phyloP scores from a whole-genome alignment of 2,888 invertebrate genomes.

The Elaeidobius kamerunicus region DNA sequence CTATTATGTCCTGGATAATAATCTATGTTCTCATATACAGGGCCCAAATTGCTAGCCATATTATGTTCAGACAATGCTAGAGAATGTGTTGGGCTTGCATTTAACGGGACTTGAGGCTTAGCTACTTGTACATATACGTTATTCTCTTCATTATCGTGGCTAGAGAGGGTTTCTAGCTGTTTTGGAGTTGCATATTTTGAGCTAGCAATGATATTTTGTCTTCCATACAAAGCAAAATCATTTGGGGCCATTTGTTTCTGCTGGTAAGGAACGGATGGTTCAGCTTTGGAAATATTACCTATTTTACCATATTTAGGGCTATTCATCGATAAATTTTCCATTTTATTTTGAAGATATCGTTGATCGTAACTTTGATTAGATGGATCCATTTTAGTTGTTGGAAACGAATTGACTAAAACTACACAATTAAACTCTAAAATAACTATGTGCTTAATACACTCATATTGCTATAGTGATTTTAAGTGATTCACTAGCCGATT shows the following conservation, averaged over 20 bases:
- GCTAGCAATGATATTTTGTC: slow-evolving; percentile 72
- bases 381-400: slow-evolving; percentile 11
- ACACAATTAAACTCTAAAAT: background rate
- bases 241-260: slow-evolving; percentile 49
- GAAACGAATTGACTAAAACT: background rate
- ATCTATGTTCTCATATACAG: slow-evolving; percentile 81
- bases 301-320: slow-evolving; percentile 48
- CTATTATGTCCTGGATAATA: slow-evolving; percentile 58
- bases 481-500: too few relatives aligned
- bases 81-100: slow-evolving; percentile 58
- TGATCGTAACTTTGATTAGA: slow-evolving; percentile 18
- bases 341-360: slow-evolving; percentile 12
- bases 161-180: slow-evolving; percentile 62
- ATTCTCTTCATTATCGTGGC: slow-evolving; percentile 46
- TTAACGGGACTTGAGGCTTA: slow-evolving; percentile 45
- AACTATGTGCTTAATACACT: too few relatives aligned
- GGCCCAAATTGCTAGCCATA: slow-evolving; percentile 47
- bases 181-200: slow-evolving; percentile 77
- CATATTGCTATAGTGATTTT: too few relatives aligned
- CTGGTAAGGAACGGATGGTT: slow-evolving; percentile 40
- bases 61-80: slow-evolving; percentile 46
- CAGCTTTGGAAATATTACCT: slow-evolving; percentile 42
- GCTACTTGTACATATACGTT: slow-evolving; percentile 50
- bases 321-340: slow-evolving; percentile 24
- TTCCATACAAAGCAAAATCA: slow-evolving; percentile 62